Evolutionary conservation across 2,888 invertebrate genomes (phyloP).

Genomic region (Tenthredo scrophulariae): DNA sequence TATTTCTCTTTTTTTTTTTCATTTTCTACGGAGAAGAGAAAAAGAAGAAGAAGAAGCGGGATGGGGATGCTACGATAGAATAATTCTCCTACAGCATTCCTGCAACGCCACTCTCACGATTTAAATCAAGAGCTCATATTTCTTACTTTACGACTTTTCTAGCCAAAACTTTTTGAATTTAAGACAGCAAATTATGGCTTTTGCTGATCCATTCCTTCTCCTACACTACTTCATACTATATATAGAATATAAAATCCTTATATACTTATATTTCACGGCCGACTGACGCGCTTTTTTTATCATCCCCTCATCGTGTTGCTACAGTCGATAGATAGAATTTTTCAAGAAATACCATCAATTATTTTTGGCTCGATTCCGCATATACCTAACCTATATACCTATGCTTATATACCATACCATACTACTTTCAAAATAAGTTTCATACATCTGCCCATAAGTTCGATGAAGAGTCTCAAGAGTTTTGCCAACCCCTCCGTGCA

Average conservation of each 20-base stretch:
- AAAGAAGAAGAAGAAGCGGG: not conserved
- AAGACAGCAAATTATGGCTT: constrained; percentile 47
- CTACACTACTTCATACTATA: not conserved
- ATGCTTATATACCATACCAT: not conserved
- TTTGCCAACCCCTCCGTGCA: not conserved
- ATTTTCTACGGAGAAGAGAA: not conserved
- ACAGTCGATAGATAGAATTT: not conserved
- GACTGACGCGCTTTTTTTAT: not conserved
- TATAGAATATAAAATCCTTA: not conserved
- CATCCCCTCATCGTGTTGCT: not conserved
- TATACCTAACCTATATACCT: not conserved
- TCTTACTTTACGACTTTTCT: constrained; percentile 49
- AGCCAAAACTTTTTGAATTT: constrained; percentile 46
- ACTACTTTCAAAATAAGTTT: not conserved
- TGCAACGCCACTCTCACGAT: constrained; percentile 3
- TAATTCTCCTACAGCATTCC: constrained; percentile 11
- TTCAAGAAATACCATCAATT: constrained; percentile 21
- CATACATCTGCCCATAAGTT: not conserved
- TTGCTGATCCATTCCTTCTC: constrained; percentile 32
- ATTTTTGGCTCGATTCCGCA: not conserved
- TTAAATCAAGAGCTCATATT: constrained; percentile 50
- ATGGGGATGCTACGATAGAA: constrained; percentile 36
- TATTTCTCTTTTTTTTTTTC: not conserved
- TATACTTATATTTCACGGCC: constrained; percentile 13
- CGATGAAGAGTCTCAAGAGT: constrained; percentile 1